A percentile compares a stretch with the other conserved stretches of the same genome.
phyloP scores from a whole-genome alignment of 2,888 invertebrate species.

The Axea sp. region DNA sequence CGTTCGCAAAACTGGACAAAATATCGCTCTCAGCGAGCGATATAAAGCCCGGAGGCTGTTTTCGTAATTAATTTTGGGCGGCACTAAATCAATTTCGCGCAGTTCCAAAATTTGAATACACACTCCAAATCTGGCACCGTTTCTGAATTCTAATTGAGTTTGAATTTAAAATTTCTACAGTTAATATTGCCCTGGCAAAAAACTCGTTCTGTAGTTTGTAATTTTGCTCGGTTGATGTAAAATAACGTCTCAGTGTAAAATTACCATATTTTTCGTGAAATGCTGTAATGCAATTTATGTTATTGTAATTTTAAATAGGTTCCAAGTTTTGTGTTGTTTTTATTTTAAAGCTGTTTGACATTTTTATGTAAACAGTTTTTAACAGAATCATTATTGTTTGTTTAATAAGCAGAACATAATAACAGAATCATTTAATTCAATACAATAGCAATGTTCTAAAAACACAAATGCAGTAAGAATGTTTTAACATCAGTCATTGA shows the following conservation, averaged over 20 bases:
- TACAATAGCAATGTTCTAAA: too few species aligned
- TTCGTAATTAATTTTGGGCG: slow-evolving; percentile 42
- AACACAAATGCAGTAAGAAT: too few species aligned
- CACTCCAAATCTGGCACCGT: slow-evolving; percentile 21
- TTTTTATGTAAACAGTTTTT: too few species aligned
- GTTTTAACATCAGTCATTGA: too few species aligned
- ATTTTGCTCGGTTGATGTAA: slow-evolving; percentile 7
- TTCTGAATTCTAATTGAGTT: slow-evolving; percentile 32
- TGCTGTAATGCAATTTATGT: too few species aligned
- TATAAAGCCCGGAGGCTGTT: slow-evolving; percentile 27
- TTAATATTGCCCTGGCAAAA: slow-evolving; percentile 8
- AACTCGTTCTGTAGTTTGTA: neutral
- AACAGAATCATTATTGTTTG: too few species aligned
- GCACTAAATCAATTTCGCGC: slow-evolving; percentile 42
- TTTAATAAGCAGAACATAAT: too few species aligned
- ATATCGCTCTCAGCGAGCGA: slow-evolving; percentile 10
- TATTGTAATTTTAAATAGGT: too few species aligned
- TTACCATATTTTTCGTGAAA: too few species aligned
- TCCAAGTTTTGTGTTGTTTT: too few species aligned
- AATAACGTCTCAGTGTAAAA: slow-evolving; percentile 1
- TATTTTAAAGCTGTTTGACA: too few species aligned
- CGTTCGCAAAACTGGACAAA: slow-evolving; percentile 19
- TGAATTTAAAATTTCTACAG: slow-evolving; percentile 32
- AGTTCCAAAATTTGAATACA: slow-evolving; percentile 30
- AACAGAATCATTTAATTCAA: too few species aligned